These are phyloP conservation scores for Creontiades dilutus DNA, from an alignment of 2,888 invertebrate genomes.

Conservation along the genomic window DNA sequence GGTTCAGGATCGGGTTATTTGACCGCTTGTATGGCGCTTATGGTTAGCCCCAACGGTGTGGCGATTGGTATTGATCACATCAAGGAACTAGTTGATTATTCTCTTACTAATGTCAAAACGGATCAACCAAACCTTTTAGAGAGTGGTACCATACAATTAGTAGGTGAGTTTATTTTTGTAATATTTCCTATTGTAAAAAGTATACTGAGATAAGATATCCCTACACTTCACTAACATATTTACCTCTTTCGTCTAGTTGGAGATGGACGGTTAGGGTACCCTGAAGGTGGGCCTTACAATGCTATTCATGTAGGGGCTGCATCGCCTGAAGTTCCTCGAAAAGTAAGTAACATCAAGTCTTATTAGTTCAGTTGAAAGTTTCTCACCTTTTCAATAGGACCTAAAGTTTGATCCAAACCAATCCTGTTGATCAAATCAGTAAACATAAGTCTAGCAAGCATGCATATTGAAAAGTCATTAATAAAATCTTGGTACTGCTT, in stretches of 20 bases:
- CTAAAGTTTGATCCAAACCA: too few relatives aligned
- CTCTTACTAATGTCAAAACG: conserved; percentile 87
- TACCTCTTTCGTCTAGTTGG: conserved; percentile 82
- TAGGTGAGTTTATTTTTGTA: conserved; percentile 81
- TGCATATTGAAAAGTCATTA: too few relatives aligned
- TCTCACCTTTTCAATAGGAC: too few relatives aligned
- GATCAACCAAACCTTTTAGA: conserved; percentile 86
- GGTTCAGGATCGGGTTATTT: conserved; percentile 97
- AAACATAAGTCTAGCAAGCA: too few relatives aligned
- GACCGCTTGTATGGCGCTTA: conserved; percentile 93
- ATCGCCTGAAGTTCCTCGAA: conserved; percentile 87
- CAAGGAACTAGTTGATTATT: conserved; percentile 86
- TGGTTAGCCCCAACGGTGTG: conserved; percentile 85
- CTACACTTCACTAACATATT: not conserved
- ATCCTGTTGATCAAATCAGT: too few relatives aligned
- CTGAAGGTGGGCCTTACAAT: conserved; percentile 89
- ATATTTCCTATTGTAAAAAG: too few relatives aligned
- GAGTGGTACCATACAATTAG: conserved; percentile 84
- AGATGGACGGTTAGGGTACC: conserved; percentile 92
- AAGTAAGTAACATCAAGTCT: conserved; percentile 80
- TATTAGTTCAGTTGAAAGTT: too few relatives aligned
- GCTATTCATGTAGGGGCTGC: conserved; percentile 97
- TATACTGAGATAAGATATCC: too few relatives aligned
- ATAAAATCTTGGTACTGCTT: too few relatives aligned
- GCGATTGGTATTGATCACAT: conserved; percentile 96